These are phyloP conservation scores for Catharus fuscescens DNA, from an alignment of 2,113 vertebrate species.

Conservation along the genomic window DNA sequence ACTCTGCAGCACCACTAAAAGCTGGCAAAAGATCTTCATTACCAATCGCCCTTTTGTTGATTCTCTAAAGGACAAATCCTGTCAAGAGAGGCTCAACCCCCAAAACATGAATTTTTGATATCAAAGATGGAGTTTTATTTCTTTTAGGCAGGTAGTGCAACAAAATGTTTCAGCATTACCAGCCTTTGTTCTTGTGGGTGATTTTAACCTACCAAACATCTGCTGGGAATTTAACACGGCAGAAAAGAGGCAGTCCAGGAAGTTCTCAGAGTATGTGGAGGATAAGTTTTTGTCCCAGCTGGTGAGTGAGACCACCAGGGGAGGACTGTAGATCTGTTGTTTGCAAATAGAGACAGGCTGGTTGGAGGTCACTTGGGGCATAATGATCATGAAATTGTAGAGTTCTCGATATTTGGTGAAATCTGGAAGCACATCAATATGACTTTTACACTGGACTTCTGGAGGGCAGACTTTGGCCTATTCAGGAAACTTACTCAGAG, in stretches of 20 bases:
- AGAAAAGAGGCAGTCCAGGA: neutral
- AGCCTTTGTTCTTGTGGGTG: too few species aligned
- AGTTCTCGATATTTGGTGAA: neutral
- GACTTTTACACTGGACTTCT: too few species aligned
- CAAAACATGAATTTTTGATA: neutral
- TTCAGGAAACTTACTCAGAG: too few species aligned
- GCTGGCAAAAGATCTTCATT: neutral
- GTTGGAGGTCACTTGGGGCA: fast-evolving
- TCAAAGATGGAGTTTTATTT: neutral
- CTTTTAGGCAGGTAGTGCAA: fast-evolving
- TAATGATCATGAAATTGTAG: neutral
- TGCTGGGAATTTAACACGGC: neutral
- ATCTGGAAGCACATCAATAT: too few species aligned
- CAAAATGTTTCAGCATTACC: neutral
- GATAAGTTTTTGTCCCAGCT: neutral
- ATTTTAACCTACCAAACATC: neutral
- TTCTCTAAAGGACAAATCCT: neutral
- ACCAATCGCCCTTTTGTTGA: neutral
- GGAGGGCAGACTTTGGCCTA: too few species aligned
- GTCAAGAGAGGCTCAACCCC: neutral
- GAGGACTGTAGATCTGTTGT: neutral
- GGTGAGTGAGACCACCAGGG: neutral
- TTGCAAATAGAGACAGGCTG: neutral
- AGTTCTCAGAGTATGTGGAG: neutral
- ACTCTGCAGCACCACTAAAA: neutral